Conservation (phyloP, 2,113 vertebrate species). For the Corvus moneduloides region DNA sequence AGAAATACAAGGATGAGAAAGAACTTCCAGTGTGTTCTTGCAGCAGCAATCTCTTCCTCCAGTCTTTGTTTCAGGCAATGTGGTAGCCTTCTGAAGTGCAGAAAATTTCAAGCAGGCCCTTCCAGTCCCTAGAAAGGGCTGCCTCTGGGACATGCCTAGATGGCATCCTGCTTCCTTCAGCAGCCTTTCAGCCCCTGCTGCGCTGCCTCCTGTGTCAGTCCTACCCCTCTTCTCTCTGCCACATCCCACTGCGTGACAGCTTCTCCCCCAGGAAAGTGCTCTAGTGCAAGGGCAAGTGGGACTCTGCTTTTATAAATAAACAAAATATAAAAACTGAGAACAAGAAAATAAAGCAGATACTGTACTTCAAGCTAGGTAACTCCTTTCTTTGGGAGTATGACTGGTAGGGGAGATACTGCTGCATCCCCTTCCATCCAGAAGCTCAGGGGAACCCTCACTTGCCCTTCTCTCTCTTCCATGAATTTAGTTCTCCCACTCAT, state of each 20-base stretch:
- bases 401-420: background rate
- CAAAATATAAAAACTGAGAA: background rate
- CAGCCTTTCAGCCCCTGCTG: background rate
- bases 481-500: background rate
- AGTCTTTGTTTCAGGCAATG: background rate
- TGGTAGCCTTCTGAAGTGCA: background rate
- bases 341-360: background rate
- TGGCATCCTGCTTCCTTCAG: background rate
- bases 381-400: background rate
- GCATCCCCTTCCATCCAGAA: background rate
- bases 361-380: background rate
- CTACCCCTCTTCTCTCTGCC: background rate
- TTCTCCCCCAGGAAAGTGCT: background rate
- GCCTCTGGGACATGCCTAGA: accelerated
- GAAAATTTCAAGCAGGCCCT: background rate
- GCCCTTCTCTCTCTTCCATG: background rate
- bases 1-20: background rate
- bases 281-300: background rate
- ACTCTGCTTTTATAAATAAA: background rate
- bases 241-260: background rate
- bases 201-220: background rate
- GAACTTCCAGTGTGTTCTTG: background rate
- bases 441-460: background rate
- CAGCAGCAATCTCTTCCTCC: background rate
- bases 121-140: background rate